Evolutionary conservation across 2,888 invertebrate genomes (phyloP).

Genomic region (Odontomyia ornata): DNA sequence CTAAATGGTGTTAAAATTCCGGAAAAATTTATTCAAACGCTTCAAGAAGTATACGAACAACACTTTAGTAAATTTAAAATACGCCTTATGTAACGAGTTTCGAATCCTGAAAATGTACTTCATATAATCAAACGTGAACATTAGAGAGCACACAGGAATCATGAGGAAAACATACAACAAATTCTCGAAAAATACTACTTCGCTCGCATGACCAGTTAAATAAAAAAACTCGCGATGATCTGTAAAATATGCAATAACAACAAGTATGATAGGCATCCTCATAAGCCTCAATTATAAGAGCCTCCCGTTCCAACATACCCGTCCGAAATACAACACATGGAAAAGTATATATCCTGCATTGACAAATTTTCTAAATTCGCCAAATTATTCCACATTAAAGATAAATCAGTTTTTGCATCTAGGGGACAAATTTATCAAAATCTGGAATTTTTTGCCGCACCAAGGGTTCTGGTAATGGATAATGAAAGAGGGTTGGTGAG

Average conservation of each 20-base stretch:
- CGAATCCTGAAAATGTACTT: not conserved
- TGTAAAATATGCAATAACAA: not conserved
- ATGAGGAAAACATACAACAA: not conserved
- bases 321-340: not conserved
- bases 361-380: no score
- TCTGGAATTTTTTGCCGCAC: not conserved
- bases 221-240: not conserved
- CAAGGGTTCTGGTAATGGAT: constrained; percentile 22
- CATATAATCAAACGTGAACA: not conserved
- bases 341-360: constrained; percentile 30
- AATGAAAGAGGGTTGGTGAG: constrained; percentile 34
- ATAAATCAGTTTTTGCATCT: constrained; percentile 13
- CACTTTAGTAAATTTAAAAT: no score
- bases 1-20: constrained; percentile 17
- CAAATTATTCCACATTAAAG: no score
- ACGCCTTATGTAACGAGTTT: not conserved
- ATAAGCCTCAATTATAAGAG: not conserved
- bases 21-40: not conserved
- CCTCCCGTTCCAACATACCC: not conserved
- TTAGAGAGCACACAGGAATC: not conserved
- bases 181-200: not conserved
- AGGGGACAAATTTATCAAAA: constrained; percentile 14
- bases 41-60: no score
- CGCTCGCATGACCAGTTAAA: not conserved
- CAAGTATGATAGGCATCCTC: not conserved